Base-by-base conservation (phyloP, 2,888 invertebrate species). In the Phyllotreta striolata region DNA sequence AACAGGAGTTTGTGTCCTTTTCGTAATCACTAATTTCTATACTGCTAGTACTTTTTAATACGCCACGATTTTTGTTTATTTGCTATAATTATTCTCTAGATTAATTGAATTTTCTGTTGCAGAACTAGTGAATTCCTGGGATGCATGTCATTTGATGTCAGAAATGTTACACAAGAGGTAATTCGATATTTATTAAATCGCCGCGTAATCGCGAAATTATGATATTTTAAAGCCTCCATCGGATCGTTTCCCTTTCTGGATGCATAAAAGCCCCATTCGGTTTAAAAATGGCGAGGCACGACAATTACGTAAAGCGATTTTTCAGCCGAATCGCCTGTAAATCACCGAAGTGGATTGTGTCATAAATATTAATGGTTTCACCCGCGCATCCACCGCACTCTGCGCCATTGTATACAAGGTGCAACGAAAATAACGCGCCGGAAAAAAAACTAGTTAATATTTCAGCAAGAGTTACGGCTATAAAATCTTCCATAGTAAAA, bases 81-180 rank as follows among this genome's bases (percentile, higher is more conserved):
- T 39, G 39, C 8, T 7, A 7, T 7, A 39, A 3, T 46, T 12
- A 47, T 12, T 34, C 37, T 12, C n/a, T 4, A 14, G 35, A 34
- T 1, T 13, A 5, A 13, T 47, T 46, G 61, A 83, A 83, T 70
- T 78, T 74, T 75, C 83, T 84, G 81, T 91, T 89, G 10, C 88
- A 95, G 95, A 85, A 89, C 92, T 84, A 95, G 94, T 86, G 95
- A 95, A 84, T 92, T 95, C 83, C 85, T 96, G 84, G 96, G 95
- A 86, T 95, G 95, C 83, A 91, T 93, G 89, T 93, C 94, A 82
- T 93, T 95, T 84, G 91, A 93, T 74, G 85, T 95, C 76, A 89
- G 89, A 83, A 89, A 92, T 86, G 89, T 91, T 73, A 85, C 90
- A 83, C 89, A 87, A 79, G 87, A 87, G 88, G 88, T 89, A 85